Conservation (phyloP, 2,113 vertebrate genomes). For the Gallinago paraguaiae region DNA sequence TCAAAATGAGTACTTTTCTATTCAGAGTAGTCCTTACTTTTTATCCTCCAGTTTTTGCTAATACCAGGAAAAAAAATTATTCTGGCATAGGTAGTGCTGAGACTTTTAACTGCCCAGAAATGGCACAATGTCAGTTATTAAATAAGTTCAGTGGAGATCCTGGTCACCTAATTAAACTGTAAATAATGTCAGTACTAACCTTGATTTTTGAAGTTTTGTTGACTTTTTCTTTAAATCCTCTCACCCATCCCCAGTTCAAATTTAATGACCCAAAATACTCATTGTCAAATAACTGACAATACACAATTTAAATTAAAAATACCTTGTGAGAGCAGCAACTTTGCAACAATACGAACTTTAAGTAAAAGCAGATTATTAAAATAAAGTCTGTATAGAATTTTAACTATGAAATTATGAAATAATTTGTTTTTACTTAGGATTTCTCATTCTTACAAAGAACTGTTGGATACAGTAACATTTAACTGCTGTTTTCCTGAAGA, state of each 20-base stretch:
- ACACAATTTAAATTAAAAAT: not conserved
- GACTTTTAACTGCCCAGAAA: not conserved
- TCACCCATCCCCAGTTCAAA: not conserved
- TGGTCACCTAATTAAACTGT: not conserved
- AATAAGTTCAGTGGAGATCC: not conserved
- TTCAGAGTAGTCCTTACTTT: not conserved
- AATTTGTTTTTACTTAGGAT: not conserved
- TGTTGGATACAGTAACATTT: not conserved
- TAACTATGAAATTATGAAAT: slow-evolving; percentile 1
- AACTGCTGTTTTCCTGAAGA: not conserved
- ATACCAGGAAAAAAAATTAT: not conserved
- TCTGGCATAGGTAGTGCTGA: not conserved
- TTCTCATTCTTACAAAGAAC: slow-evolving; percentile 11
- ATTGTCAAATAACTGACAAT: not conserved
- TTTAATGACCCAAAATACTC: not conserved
- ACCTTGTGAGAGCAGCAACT: not conserved
- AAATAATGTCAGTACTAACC: not conserved
- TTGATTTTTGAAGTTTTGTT: not conserved
- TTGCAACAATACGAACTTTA: not conserved
- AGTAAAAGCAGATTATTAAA: slow-evolving; percentile 8
- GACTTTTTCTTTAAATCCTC: not conserved
- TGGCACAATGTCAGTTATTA: not conserved
- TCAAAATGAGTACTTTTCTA: not conserved
- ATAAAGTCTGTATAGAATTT: not conserved
- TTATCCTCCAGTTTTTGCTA: not conserved